Evolutionary conservation across 2,113 vertebrate genomes (phyloP), one percentile per base, ranked within the genome.

Genomic region (Tetrax tetrax): DNA sequence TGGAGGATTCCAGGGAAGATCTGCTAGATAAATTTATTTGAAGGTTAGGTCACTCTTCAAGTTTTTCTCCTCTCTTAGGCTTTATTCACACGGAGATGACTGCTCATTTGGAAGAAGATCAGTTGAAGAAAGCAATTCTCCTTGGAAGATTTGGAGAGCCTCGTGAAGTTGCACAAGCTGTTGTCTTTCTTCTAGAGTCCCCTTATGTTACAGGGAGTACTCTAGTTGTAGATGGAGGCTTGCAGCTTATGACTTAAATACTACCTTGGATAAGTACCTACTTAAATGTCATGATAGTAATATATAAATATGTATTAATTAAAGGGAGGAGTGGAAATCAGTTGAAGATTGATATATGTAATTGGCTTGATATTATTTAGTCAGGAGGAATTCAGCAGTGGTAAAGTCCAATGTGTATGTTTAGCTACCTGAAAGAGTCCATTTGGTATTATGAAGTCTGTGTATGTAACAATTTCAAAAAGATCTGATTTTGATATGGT

Each of bases 71-170:
- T 87, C 50, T 96, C 92, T 31, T 97, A 99, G 99, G 99, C 41
- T 99, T 99, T 89, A 96, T 99, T 96, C 98, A 47, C 64, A 99
- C 99, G 14, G 98, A 99, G 96, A 99, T 99, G 99, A 99, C 99
- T 0, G 97, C 98, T 59, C 97, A 97, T 63, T 96, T 99, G 97
- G 97, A 97, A 25, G 98, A 99, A 97, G 98, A 98, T 47, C 90
- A 98, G 5, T 23, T 96, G 68, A 97, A 92, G 66, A 98, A 97
- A 89, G 90, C 69, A 23, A 98, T 99, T 96, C 98, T 98, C 2
- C 98, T 99, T 87, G 98, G 98, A 50, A 98, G 99, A 60, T 99
- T 99, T 92, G 99, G 99, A 54, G 98, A 99, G 45, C 97, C 99
- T 9, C 65, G 81, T 65, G 99, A 99, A 35, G 99, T 98, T 51